Evolutionary conservation across 2,888 invertebrate species (phyloP).

Genomic region (Eugnorisma glareosa): DNA sequence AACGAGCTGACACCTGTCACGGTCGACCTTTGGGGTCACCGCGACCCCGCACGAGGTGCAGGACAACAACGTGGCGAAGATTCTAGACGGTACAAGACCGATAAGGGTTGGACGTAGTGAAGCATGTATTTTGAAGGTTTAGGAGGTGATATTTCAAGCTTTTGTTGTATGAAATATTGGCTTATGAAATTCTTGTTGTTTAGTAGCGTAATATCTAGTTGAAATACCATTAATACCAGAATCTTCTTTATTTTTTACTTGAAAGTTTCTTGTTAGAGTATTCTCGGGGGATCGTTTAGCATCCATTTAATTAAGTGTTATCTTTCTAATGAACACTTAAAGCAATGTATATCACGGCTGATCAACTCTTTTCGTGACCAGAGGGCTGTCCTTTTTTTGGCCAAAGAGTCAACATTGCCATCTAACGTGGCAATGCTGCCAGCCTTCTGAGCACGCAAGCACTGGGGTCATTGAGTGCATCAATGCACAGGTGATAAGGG

Average conservation of each 20-base stretch:
- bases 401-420: no score
- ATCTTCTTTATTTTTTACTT: neutral
- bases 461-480: no score
- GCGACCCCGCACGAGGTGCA: conserved; percentile 56
- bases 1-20: conserved; percentile 60
- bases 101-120: conserved; percentile 30
- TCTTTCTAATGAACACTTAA: neutral
- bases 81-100: conserved; percentile 31
- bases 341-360: no score
- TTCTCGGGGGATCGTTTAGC: neutral
- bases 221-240: neutral
- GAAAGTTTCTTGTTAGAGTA: neutral
- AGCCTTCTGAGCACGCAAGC: no score
- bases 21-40: conserved; percentile 57
- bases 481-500: no score
- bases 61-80: conserved; percentile 31
- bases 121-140: neutral
- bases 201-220: neutral
- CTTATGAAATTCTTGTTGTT: neutral
- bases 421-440: no score
- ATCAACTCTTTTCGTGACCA: no score
- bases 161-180: neutral
- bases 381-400: no score
- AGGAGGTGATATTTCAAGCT: neutral
- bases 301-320: neutral